A percentile compares a stretch with the other conserved stretches of the same genome.
Conservation (phyloP, 2,888 invertebrate species). For the Melieria crassipennis region DNA sequence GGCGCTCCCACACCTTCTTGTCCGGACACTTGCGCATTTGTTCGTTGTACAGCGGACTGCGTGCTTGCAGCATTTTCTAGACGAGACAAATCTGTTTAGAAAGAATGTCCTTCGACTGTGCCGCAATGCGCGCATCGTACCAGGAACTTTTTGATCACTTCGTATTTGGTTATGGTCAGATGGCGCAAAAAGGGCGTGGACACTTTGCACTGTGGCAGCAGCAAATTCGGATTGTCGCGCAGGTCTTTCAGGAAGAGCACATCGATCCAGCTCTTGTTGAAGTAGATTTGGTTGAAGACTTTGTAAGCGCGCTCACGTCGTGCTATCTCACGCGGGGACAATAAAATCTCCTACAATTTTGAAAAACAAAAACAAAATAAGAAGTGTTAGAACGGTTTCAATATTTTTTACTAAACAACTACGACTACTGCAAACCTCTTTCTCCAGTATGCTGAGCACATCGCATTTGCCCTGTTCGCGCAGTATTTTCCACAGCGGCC, state of each 20-base stretch:
- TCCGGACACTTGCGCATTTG: slow-evolving; percentile 51
- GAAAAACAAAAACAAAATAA: neutral
- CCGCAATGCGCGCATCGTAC: slow-evolving; percentile 42
- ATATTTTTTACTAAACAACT: neutral
- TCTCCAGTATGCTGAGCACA: slow-evolving; percentile 56
- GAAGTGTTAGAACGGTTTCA: no score
- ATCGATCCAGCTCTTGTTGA: slow-evolving; percentile 57
- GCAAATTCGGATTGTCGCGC: slow-evolving; percentile 49
- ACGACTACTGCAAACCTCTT: slow-evolving; percentile 39
- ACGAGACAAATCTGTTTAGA: neutral
- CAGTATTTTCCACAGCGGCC: slow-evolving; percentile 59
- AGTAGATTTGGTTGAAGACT: slow-evolving; percentile 58
- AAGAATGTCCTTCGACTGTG: neutral
- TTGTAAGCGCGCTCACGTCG: slow-evolving; percentile 53
- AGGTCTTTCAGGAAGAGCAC: slow-evolving; percentile 54
- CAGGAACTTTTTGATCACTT: slow-evolving; percentile 51
- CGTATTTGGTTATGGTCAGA: slow-evolving; percentile 51
- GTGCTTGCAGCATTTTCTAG: slow-evolving; percentile 61
- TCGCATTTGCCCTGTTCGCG: slow-evolving; percentile 57
- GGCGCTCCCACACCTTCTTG: slow-evolving; percentile 44
- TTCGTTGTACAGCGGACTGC: slow-evolving; percentile 57
- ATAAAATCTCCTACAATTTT: slow-evolving; percentile 47
- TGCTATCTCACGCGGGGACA: slow-evolving; percentile 56
- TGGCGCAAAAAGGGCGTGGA: slow-evolving; percentile 48
- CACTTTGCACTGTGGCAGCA: slow-evolving; percentile 50